Evolutionary conservation across 2,888 invertebrate species (phyloP), one percentile per base, ranked within the genome.

Genomic region (Erpobdella octoculata): DNA sequence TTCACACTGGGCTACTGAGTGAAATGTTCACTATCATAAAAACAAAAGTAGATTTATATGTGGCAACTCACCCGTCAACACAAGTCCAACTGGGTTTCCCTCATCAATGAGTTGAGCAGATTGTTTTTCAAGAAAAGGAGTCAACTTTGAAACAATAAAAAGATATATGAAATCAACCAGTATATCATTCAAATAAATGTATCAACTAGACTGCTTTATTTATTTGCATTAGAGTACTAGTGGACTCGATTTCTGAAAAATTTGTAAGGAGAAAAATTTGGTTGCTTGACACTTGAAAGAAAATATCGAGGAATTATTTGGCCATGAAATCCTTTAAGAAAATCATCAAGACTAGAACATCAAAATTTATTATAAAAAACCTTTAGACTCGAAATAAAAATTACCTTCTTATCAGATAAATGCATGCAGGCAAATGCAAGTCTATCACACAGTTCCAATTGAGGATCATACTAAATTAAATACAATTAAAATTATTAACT

Each of bases 371-470:
- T n/a, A n/a, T n/a, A n/a, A n/a, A n/a, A n/a, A n/a, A n/a, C n/a
- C n/a, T n/a, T n/a, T n/a, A n/a, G n/a, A n/a, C n/a, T n/a, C n/a
- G n/a, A n/a, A n/a, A n/a, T n/a, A n/a, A n/a, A n/a, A n/a, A n/a
- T n/a, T n/a, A 69, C 69, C 58, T n/a, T 28, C 25, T 69, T 69
- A 36, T 69, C 69, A 3, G 25, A n/a, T 21, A 69, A 36, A 31
- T 69, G 69, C 35, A 69, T 35, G 31, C 69, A 69, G 15, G 69
- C 69, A 58, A 69, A 69, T 31, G 69, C 53, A 46, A 69, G 35
- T 48, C 69, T 69, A 35, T 69, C 69, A 33, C 28, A 28, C 3
- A 69, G 37, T 21, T 69, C 69, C 9, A 69, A 25, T 18, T 48
- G 31, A 33, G 46, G n/a, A n/a, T 69, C 69, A 8, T 35, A 12